Conservation (phyloP, 2,113 vertebrate species). For the Rhegmatorhina hoffmannsi region DNA sequence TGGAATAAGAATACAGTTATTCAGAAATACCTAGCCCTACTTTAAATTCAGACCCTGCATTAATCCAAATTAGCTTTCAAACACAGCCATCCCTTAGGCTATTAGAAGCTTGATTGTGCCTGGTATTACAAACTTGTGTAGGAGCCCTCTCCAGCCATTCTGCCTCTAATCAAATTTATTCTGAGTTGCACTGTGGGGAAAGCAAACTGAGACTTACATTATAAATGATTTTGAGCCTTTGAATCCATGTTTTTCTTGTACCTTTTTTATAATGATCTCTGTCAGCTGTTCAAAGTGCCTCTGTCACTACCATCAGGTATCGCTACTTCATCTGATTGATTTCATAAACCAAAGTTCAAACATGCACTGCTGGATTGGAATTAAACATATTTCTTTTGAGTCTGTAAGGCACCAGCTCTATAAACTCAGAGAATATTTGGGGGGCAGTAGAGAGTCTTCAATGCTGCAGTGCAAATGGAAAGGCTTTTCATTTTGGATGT, state of each 20-base stretch:
- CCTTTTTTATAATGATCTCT: neutral
- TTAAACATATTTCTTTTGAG: constrained; percentile 27
- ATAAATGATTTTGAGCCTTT: constrained; percentile 10
- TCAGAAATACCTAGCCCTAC: constrained; percentile 44
- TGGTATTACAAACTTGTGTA: constrained; percentile 10
- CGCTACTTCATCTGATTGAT: neutral
- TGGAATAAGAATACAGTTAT: constrained; percentile 38
- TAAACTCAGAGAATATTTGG: constrained; percentile 23
- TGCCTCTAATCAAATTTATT: constrained; percentile 44
- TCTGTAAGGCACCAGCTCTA: constrained; percentile 25
- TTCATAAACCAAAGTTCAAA: neutral
- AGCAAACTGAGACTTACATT: neutral
- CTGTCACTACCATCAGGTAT: constrained; percentile 60
- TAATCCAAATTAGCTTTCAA: constrained; percentile 67
- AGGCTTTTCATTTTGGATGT: constrained; percentile 25
- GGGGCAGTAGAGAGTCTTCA: neutral
- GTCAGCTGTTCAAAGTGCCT: constrained; percentile 9
- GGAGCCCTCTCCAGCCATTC: constrained; percentile 22
- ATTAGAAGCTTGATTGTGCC: constrained; percentile 41
- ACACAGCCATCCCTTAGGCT: constrained; percentile 43
- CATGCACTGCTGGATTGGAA: neutral
- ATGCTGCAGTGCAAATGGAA: neutral
- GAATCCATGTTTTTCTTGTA: neutral
- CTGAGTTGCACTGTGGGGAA: neutral
- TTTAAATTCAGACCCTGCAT: constrained; percentile 55